Percentiles rank a stretch among this genome's conserved stretches.
Evolutionary conservation across 2,888 invertebrate genomes (phyloP).

Genomic region (Philhelius pedissequus): DNA sequence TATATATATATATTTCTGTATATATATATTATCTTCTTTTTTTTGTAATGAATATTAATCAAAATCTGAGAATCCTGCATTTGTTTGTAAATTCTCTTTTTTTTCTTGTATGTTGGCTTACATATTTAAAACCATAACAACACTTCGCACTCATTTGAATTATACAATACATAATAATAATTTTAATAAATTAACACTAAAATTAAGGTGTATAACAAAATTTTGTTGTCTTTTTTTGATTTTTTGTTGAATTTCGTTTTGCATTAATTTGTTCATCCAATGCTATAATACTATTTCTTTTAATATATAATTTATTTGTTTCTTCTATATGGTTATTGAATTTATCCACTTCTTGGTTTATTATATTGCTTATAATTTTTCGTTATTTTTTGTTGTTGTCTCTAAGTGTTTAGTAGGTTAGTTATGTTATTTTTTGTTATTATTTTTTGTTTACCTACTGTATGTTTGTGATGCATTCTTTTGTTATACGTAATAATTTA

Average conservation of each 20-base stretch:
- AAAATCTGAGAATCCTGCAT: conserved; percentile 38
- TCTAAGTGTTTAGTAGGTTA: conserved; percentile 68
- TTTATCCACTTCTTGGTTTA: conserved; percentile 57
- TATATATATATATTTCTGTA: conserved; percentile 35
- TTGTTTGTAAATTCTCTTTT: conserved; percentile 4
- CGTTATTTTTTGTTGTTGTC: conserved; percentile 68
- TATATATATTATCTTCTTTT: conserved; percentile 27
- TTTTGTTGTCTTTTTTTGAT: conserved; percentile 67
- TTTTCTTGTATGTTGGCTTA: background rate
- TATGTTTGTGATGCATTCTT: conserved; percentile 67
- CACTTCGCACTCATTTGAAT: conserved; percentile 38
- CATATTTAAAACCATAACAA: conserved; percentile 44
- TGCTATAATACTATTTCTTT: conserved; percentile 59
- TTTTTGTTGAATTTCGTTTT: conserved; percentile 60
- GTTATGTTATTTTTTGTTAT: conserved; percentile 23
- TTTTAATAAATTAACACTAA: conserved; percentile 62
- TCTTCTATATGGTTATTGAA: conserved; percentile 56
- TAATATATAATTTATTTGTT: conserved; percentile 36
- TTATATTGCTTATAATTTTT: conserved; percentile 68
- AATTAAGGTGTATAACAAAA: conserved; percentile 66
- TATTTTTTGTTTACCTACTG: conserved; percentile 52
- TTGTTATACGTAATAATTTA: conserved; percentile 70
- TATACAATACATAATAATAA: conserved; percentile 12
- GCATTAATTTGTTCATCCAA: conserved; percentile 40
- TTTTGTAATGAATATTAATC: conserved; percentile 44